phyloP scores from a whole-genome alignment of 1,140 invertebrate species.

The Megalonaias nervosa region DNA sequence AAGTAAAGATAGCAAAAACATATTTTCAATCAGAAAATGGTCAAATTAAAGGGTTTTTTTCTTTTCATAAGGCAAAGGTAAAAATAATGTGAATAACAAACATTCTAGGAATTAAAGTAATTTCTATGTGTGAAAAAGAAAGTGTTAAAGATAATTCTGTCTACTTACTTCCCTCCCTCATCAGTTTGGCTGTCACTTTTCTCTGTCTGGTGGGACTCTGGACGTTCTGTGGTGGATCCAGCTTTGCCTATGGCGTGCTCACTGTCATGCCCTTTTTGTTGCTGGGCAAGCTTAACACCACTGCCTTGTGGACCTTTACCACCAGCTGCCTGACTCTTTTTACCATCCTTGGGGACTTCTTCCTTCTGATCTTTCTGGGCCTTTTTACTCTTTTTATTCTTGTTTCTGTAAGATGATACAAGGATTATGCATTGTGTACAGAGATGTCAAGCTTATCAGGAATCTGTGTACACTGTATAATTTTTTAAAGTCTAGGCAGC shows the following conservation, averaged over 20 bases:
- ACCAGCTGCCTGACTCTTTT: conserved; percentile 47
- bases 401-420: conserved; percentile 52
- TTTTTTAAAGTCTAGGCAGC: too few species aligned
- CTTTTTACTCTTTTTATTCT: conserved; percentile 50
- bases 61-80: too few species aligned
- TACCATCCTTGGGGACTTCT: conserved; percentile 54
- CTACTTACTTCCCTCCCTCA: conserved; percentile 59
- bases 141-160: background rate
- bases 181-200: conserved; percentile 56
- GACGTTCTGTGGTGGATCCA: conserved; percentile 55
- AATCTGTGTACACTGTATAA: too few species aligned
- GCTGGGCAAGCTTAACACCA: conserved; percentile 21
- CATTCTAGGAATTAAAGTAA: too few species aligned
- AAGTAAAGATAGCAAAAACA: too few species aligned
- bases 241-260: conserved; percentile 56
- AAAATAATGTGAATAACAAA: too few species aligned
- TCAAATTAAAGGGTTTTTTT: too few species aligned
- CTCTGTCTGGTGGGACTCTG: conserved; percentile 68
- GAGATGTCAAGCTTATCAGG: too few species aligned
- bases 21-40: too few species aligned
- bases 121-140: background rate
- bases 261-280: conserved; percentile 51
- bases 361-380: conserved; percentile 58
- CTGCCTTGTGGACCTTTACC: conserved; percentile 14
- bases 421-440: background rate